Percentiles rank a stretch among this genome's conserved stretches.
These are phyloP conservation scores for Thyatira batis DNA, from an alignment of 2,888 invertebrate species.

Conservation along the genomic window DNA sequence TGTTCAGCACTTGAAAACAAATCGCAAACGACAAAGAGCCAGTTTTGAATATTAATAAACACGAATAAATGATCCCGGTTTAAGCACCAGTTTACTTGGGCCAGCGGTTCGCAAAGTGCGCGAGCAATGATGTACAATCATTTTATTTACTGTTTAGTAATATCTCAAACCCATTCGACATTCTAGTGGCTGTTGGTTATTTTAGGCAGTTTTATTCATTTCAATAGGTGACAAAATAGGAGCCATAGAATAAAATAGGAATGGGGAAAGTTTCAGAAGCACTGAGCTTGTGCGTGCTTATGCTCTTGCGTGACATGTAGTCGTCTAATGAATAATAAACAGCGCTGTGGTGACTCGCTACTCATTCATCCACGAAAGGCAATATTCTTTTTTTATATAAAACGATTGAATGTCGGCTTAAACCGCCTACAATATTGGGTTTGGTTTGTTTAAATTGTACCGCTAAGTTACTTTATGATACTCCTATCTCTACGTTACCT, in stretches of 20 bases:
- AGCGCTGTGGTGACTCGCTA: conserved; percentile 70
- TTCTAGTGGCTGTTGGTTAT: conserved; percentile 9
- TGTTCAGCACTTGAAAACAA: conserved; percentile 61
- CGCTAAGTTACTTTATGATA: conserved; percentile 25
- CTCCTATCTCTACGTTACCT: conserved; percentile 38
- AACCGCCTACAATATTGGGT: conserved; percentile 56
- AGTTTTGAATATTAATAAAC: conserved; percentile 73
- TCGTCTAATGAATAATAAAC: conserved; percentile 81
- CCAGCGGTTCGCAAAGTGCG: conserved; percentile 54
- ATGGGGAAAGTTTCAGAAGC: conserved; percentile 67
- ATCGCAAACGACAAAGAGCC: conserved; percentile 69
- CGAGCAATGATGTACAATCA: conserved; percentile 25
- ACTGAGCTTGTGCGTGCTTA: conserved; percentile 70
- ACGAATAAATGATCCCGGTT: conserved; percentile 61
- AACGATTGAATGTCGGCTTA: conserved; percentile 64
- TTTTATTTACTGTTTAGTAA: conserved; percentile 19
- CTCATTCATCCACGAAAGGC: conserved; percentile 76
- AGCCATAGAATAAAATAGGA: conserved; percentile 41
- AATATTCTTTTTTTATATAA: conserved; percentile 69
- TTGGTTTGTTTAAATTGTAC: conserved; percentile 46
- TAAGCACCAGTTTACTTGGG: conserved; percentile 45
- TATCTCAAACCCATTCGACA: conserved; percentile 14
- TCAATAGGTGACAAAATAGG: conserved; percentile 19
- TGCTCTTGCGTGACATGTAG: conserved; percentile 74
- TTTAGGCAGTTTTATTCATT: conserved; percentile 19